These are phyloP conservation scores for Pristiophorus japonicus DNA, from an alignment of 2,113 vertebrate species.

Conservation along the genomic window DNA sequence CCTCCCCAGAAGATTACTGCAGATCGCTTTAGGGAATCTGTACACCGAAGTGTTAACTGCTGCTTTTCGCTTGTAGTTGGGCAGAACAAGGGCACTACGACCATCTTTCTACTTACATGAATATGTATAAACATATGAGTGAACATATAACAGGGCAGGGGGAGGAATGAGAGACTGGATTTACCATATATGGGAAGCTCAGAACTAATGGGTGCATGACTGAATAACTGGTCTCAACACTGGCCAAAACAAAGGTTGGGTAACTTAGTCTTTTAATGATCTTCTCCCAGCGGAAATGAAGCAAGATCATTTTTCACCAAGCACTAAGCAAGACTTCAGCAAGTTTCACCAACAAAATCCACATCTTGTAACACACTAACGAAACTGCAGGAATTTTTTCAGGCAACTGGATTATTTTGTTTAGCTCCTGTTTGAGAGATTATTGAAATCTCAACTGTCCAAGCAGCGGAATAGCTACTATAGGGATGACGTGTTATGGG, in stretches of 20 bases:
- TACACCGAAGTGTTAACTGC: background rate
- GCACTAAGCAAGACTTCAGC: background rate
- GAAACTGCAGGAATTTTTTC: background rate
- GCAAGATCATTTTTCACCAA: background rate
- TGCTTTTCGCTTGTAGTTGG: background rate
- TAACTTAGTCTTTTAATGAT: background rate
- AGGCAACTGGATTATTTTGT: background rate
- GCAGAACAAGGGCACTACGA: background rate
- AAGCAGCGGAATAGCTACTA: background rate
- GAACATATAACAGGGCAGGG: background rate
- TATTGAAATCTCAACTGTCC: background rate
- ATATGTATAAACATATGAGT: background rate
- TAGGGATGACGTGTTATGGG: no score
- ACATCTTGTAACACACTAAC: background rate
- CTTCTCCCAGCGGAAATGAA: background rate
- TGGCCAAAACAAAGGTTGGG: background rate
- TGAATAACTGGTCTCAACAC: background rate
- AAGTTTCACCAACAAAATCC: background rate
- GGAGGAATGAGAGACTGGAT: background rate
- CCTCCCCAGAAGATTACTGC: background rate
- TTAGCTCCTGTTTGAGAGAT: background rate
- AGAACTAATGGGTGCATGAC: no score
- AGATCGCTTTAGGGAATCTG: background rate
- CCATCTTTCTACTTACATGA: background rate
- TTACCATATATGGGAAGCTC: background rate